Evolutionary conservation across 2,888 invertebrate species (phyloP).

Genomic region (Heliothis peltigera): DNA sequence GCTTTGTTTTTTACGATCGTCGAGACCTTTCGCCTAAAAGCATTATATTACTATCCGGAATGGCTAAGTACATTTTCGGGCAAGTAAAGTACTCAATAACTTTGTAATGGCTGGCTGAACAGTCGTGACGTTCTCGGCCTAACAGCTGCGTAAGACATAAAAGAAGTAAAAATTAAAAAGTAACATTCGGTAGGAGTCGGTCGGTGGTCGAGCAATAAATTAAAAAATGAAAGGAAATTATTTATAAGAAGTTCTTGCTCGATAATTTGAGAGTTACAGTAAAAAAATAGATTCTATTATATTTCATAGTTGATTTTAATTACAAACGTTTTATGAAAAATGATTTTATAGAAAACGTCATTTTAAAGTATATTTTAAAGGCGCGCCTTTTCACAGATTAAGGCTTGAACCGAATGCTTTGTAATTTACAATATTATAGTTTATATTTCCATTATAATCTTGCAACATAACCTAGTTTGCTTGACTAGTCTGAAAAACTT

Average conservation of each 20-base stretch:
- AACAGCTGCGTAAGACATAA: slow-evolving; percentile 55
- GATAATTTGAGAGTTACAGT: background rate
- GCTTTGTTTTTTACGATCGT: slow-evolving; percentile 37
- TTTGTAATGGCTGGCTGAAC: slow-evolving; percentile 52
- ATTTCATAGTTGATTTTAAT: too few species aligned
- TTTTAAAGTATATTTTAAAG: too few species aligned
- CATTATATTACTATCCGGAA: slow-evolving; percentile 32
- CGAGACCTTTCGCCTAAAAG: slow-evolving; percentile 18
- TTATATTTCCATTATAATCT: too few species aligned
- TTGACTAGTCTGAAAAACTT: too few species aligned
- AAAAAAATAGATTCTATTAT: too few species aligned
- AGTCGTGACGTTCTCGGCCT: slow-evolving; percentile 26
- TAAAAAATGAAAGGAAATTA: slow-evolving; percentile 18
- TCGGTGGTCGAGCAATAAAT: slow-evolving; percentile 25
- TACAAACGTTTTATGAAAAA: too few species aligned
- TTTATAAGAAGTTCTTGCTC: background rate
- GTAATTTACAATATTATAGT: too few species aligned
- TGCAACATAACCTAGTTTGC: too few species aligned
- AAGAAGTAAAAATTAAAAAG: slow-evolving; percentile 52
- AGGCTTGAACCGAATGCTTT: too few species aligned
- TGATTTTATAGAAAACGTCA: too few species aligned
- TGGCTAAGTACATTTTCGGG: slow-evolving; percentile 35
- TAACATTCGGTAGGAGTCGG: slow-evolving; percentile 20
- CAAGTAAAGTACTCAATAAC: slow-evolving; percentile 53
- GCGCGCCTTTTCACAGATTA: too few species aligned